Base-by-base conservation (phyloP, 1,140 invertebrate genomes). In the Drosophila sturtevanti region DNA sequence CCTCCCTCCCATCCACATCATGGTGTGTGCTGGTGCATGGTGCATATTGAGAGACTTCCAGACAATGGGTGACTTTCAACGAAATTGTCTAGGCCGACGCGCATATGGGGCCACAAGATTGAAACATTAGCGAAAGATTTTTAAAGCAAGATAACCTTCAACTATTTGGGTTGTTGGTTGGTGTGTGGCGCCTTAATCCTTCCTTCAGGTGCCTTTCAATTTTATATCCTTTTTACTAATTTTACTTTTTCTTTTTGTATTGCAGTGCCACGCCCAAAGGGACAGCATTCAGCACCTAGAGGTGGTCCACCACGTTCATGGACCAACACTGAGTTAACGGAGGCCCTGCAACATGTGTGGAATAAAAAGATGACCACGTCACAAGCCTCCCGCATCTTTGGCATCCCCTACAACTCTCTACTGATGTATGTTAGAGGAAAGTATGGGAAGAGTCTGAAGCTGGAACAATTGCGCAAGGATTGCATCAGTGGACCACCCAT, bases 311-410 rank as follows among this genome's bases (percentile, higher is more conserved):
- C 97, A 0, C 93, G 97, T 18, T 97, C 96, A 0, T 98, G 97
- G 97, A 97, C 96, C 14, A 98, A 98, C 92, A 95, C 95, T 0
- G 97, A 98, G 84, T 93, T 98, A 10, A 97, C 97, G 11, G 96
- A 97, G 92, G 97, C 97, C 0, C 93, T 98, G 12, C 96, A 97
- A 80, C 96, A 97, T 91, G 97, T 98, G 0, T 98, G 97, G 97
- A 97, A 97, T 91, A 97, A 97, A 86, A 97, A 97, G 87, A 97
- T 98, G 96, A 98, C 97, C n/a, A 98, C 97, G 1, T 97, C 96
- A 69, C 97, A 98, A 92, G 97, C 97, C 0, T 97, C 96, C 12
- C 92, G 97, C 48, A 96, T 97, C 79, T 98, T 97, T 90, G 97
- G 97, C 5, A 98, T 98, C 56, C 97, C 97, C 0, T 98, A 98